Evolutionary conservation across 2,888 invertebrate species (phyloP).

Genomic region (Lypha dubia): DNA sequence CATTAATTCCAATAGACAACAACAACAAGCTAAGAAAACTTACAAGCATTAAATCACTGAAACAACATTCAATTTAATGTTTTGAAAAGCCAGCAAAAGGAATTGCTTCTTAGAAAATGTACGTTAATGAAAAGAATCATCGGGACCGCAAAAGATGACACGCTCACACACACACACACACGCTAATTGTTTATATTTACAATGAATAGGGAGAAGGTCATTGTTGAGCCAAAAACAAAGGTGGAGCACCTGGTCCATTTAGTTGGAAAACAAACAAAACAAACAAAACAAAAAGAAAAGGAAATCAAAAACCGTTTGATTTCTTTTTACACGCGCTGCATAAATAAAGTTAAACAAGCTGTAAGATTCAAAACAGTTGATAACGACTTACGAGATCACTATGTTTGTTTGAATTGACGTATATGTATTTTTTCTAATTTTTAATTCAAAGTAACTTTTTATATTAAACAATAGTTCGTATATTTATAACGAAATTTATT

Average conservation of each 20-base stretch:
- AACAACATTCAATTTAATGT: conserved; percentile 79
- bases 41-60: conserved; percentile 63
- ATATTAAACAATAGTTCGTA: too few species aligned
- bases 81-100: conserved; percentile 82
- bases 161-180: conserved; percentile 57
- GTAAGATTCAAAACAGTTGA: background rate
- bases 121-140: conserved; percentile 17
- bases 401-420: background rate
- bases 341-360: conserved; percentile 8
- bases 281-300: too few species aligned
- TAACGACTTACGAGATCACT: background rate
- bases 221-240: conserved; percentile 56
- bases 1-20: conserved; percentile 33
- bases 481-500: background rate
- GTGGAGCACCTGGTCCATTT: conserved; percentile 80
- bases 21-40: conserved; percentile 12
- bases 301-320: conserved; percentile 51
- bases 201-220: conserved; percentile 41
- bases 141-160: conserved; percentile 59
- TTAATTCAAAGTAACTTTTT: too few species aligned
- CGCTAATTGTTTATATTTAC: conserved; percentile 10
- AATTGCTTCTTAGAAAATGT: conserved; percentile 80
- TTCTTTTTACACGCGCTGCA: conserved; percentile 71
- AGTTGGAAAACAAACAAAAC: conserved; percentile 22
- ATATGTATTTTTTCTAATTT: too few species aligned